These are phyloP conservation scores for Meteorus sp. DNA, from an alignment of 1,140 invertebrate species.

Conservation along the genomic window DNA sequence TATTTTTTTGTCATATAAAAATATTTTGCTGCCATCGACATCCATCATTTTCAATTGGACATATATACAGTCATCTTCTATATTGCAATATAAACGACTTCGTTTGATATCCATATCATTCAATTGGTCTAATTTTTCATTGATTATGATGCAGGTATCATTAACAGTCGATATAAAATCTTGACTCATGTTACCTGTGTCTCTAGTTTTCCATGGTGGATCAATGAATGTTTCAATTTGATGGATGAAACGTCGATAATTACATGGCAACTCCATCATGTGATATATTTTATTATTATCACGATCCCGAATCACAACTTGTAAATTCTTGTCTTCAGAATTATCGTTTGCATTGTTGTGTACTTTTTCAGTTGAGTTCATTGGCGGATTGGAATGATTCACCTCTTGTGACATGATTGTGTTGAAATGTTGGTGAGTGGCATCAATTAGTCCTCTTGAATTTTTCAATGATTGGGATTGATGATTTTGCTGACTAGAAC, in stretches of 20 bases:
- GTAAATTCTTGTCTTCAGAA: not conserved
- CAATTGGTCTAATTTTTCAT: slow-evolving; percentile 28
- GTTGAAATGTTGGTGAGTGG: no score
- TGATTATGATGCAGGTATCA: slow-evolving; percentile 34
- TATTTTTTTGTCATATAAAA: slow-evolving; percentile 24
- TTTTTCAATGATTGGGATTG: no score
- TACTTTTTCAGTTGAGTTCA: no score
- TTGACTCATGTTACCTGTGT: slow-evolving; percentile 26
- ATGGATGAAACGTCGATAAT: slow-evolving; percentile 29
- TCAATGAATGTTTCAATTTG: slow-evolving; percentile 25
- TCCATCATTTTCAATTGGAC: slow-evolving; percentile 30
- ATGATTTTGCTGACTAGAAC: no score
- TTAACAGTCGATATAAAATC: slow-evolving; percentile 28
- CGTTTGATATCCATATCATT: not conserved
- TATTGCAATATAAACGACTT: slow-evolving; percentile 32
- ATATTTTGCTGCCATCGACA: slow-evolving; percentile 15
- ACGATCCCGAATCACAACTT: slow-evolving; percentile 8
- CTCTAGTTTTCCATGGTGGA: slow-evolving; percentile 5
- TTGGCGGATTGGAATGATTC: no score
- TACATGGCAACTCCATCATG: slow-evolving; percentile 33
- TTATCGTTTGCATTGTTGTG: no score
- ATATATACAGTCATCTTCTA: slow-evolving; percentile 30
- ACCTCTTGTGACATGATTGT: no score
- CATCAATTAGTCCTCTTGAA: no score
- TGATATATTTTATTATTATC: not conserved